Base-by-base conservation (phyloP, 2,888 invertebrate genomes). In the Bugula neritina region DNA sequence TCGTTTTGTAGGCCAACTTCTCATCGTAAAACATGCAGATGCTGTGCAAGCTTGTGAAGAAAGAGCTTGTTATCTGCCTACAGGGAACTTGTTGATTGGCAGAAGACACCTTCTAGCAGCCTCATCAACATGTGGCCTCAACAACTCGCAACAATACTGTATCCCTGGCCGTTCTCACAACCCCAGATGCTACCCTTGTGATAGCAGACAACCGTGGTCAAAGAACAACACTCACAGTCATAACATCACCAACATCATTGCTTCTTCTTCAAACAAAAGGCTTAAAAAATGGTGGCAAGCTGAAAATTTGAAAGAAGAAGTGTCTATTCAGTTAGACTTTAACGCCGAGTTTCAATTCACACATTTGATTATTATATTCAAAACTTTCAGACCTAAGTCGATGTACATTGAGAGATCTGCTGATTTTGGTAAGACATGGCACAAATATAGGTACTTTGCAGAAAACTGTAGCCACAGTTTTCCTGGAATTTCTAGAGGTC, bases 281-380 rank as follows among this genome's bases (percentile, higher is more conserved):
- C 25, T 73, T 2, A 13, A 75, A 31, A 76, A 79, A 5, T 99
- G 99, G 98, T 99, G 98, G 98, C 99, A 99, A 83, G 94, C 97
- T 1, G 94, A 95, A 86, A 99, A 97, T 84, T 98, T 99, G 52
- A 90, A 90, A 78, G 94, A 97, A 86, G 91, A 94, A 83, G 97
- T 95, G 17, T 90, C 90, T 72, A 90, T 99, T 77, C 92, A 91
- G 82, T 87, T 99, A 77, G 92, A 99, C 83, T 88, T 99, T 84
- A 98, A 99, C 85, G 96, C 98, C 0, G 98, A 99, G 85, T 99
- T 99, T 85, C 98, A 98, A 86, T 94, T 99, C 83, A 99, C 99
- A 0, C 99, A 99, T 87, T 89, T 98, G 81, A 95, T 99, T 77
- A 96, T 98, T 83, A 92, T 91, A 63, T 99, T 99, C 84, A 95